Conservation (phyloP, 2,888 invertebrate genomes). For the Aspidiotus rigidus region DNA sequence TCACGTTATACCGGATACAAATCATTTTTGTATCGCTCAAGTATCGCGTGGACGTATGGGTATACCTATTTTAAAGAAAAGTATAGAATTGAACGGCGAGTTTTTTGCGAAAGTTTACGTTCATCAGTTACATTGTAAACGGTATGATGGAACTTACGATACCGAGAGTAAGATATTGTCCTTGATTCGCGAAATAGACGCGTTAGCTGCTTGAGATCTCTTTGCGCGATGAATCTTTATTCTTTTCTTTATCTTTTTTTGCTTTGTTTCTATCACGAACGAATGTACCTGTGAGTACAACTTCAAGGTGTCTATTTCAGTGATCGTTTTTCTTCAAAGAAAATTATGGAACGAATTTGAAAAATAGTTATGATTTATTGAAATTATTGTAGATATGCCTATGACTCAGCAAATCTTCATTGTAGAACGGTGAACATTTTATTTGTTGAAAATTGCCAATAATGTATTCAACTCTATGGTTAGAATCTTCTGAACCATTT, state of each 20-base stretch:
- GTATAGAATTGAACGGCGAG: conserved; percentile 34
- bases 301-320: background rate
- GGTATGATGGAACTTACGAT: conserved; percentile 34
- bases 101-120: conserved; percentile 36
- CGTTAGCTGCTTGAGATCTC: conserved; percentile 24
- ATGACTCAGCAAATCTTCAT: too few species aligned
- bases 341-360: too few species aligned
- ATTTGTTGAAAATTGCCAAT: too few species aligned
- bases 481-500: too few species aligned
- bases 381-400: too few species aligned
- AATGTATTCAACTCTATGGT: too few species aligned
- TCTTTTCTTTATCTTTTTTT: conserved; percentile 3
- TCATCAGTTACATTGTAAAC: conserved; percentile 35
- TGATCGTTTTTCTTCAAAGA: too few species aligned
- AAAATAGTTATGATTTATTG: too few species aligned
- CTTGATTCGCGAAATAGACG: conserved; percentile 34
- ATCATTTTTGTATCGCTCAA: conserved; percentile 35
- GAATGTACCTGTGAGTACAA: background rate
- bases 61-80: conserved; percentile 34
- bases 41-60: conserved; percentile 34
- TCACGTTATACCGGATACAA: conserved; percentile 33
- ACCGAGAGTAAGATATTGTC: conserved; percentile 33
- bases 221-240: too few species aligned
- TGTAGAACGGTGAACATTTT: too few species aligned
- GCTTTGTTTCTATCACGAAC: background rate